Evolutionary conservation across 2,888 invertebrate genomes (phyloP).

Genomic region (Meta bourneti): DNA sequence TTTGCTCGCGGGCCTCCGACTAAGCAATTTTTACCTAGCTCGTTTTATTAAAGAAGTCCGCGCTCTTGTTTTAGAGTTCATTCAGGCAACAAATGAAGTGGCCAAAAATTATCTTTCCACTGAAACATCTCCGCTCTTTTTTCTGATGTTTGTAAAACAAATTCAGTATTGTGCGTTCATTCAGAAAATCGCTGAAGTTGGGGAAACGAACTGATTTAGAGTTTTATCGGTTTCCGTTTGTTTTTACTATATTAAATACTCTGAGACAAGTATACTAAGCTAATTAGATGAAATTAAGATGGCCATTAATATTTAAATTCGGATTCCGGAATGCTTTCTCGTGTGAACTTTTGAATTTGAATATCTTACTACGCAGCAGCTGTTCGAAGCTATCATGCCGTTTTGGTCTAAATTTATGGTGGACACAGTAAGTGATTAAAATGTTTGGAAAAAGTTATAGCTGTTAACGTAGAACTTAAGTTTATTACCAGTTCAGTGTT

Average conservation of each 20-base stretch:
- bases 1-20: constrained; percentile 16
- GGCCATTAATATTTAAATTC: too few relatives aligned
- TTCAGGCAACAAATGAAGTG: constrained; percentile 35
- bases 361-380: too few relatives aligned
- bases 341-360: too few relatives aligned
- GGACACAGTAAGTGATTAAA: too few relatives aligned
- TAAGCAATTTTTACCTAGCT: constrained; percentile 46
- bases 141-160: background rate
- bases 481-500: too few relatives aligned
- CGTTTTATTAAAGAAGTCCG: constrained; percentile 43
- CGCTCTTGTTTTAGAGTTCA: constrained; percentile 22
- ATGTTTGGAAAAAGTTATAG: too few relatives aligned
- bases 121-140: constrained; percentile 7
- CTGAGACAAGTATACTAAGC: background rate
- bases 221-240: background rate
- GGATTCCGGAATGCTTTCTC: too few relatives aligned
- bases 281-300: background rate
- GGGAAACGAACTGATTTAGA: too few relatives aligned
- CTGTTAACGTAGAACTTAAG: too few relatives aligned
- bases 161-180: background rate
- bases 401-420: too few relatives aligned
- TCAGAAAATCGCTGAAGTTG: too few relatives aligned
- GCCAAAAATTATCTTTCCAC: constrained; percentile 45
- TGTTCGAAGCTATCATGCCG: too few relatives aligned
- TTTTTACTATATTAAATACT: background rate